Percentiles rank a stretch among this genome's conserved stretches.
phyloP scores from a whole-genome alignment of 2,797 vertebrate species.

The Enteromius afrohamiltoni region DNA sequence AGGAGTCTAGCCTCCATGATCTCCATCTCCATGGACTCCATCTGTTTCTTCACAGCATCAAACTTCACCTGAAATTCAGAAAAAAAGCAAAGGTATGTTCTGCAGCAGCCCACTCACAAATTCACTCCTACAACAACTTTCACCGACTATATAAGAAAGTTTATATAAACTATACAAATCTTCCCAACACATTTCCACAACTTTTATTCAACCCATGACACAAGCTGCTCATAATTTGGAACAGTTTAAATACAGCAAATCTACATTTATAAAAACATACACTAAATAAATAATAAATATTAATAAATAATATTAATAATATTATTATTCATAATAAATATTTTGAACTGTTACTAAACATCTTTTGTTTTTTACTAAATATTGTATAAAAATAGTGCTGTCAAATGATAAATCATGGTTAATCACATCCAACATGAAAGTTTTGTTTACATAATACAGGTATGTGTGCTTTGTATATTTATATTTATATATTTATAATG shows the following conservation, averaged over 20 bases:
- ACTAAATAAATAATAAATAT: too few species aligned
- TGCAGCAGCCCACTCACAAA: background rate
- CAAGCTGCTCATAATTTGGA: background rate
- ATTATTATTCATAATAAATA: too few species aligned
- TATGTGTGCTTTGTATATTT: too few species aligned
- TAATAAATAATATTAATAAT: too few species aligned
- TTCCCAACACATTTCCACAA: background rate
- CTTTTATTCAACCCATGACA: background rate
- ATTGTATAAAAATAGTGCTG: too few species aligned
- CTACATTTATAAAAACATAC: background rate
- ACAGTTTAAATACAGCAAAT: background rate
- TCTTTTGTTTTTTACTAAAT: background rate
- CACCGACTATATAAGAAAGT: background rate
- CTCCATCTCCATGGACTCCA: slow-evolving; percentile 95
- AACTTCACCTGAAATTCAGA: slow-evolving; percentile 82
- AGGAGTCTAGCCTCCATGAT: slow-evolving; percentile 95
- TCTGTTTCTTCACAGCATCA: slow-evolving; percentile 89
- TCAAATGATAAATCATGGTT: too few species aligned
- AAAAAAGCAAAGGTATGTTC: background rate
- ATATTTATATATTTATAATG: too few species aligned
- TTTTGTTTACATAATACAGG: too few species aligned
- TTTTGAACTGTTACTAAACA: background rate
- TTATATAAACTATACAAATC: background rate
- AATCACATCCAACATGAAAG: too few species aligned
- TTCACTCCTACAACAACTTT: background rate